Conservation (phyloP, 2,888 invertebrate genomes). For the Oegoconia quadripuncta region DNA sequence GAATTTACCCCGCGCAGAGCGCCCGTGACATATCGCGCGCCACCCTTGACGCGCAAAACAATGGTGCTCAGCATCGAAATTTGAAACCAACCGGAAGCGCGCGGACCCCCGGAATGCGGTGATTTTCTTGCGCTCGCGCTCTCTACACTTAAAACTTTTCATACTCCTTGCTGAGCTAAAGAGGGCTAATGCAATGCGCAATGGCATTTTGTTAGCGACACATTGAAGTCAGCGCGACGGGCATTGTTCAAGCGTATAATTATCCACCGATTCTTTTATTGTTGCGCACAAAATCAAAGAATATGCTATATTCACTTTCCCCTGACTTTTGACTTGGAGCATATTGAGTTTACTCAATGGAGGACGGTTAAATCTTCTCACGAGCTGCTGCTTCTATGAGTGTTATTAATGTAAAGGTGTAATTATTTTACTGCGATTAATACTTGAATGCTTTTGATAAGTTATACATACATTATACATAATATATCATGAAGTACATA, state of each 20-base stretch:
- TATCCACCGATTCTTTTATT: slow-evolving; percentile 66
- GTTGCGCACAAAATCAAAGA: slow-evolving; percentile 70
- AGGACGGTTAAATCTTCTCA: slow-evolving; percentile 78
- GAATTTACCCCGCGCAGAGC: neutral
- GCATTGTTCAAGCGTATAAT: slow-evolving; percentile 73
- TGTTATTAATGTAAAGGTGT: slow-evolving; percentile 16
- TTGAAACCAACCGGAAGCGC: slow-evolving; percentile 72
- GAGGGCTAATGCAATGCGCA: slow-evolving; percentile 64
- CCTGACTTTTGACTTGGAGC: slow-evolving; percentile 71
- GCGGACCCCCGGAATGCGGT: slow-evolving; percentile 66
- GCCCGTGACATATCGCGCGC: slow-evolving; percentile 24
- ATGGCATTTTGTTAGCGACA: slow-evolving; percentile 53
- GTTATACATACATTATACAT: no score
- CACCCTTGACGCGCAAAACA: slow-evolving; percentile 63
- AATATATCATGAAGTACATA: no score
- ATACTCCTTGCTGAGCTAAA: slow-evolving; percentile 38
- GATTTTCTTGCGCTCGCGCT: slow-evolving; percentile 71
- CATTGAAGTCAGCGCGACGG: slow-evolving; percentile 67
- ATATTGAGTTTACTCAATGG: slow-evolving; percentile 60
- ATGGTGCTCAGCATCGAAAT: slow-evolving; percentile 53
- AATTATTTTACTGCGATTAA: neutral
- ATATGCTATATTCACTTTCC: slow-evolving; percentile 70
- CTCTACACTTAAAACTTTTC: slow-evolving; percentile 39
- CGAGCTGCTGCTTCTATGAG: slow-evolving; percentile 49
- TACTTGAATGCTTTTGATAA: no score